Evolutionary conservation across 2,113 vertebrate species (phyloP).

Genomic region (Myotis lucifugus): DNA sequence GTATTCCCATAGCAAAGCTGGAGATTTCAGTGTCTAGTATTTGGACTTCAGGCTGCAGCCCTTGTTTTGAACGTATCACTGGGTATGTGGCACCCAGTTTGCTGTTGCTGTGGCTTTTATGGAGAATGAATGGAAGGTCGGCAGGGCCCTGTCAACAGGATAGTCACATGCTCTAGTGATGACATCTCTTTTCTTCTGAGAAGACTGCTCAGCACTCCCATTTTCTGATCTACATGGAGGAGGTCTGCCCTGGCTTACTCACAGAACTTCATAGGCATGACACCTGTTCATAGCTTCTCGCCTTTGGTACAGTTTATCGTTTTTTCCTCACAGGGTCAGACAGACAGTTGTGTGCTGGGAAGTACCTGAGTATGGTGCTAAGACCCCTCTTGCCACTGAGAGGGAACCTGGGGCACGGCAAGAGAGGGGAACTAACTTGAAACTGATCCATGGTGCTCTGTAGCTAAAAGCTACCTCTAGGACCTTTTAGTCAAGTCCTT

Average conservation of each 20-base stretch:
- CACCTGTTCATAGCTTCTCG: background rate
- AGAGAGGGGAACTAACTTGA: background rate
- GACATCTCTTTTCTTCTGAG: background rate
- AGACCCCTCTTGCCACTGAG: background rate
- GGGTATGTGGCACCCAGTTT: background rate
- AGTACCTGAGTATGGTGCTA: background rate
- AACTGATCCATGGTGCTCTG: background rate
- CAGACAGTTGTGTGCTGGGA: background rate
- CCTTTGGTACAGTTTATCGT: background rate
- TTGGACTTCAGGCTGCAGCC: background rate
- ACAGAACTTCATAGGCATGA: background rate
- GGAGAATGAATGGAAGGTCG: background rate
- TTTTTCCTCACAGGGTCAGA: background rate
- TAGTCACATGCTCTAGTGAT: background rate
- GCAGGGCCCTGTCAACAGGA: background rate
- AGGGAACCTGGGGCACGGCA: background rate
- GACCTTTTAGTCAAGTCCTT: background rate
- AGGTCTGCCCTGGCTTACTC: background rate
- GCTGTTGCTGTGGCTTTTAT: slow-evolving; percentile 23
- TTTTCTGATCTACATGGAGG: background rate
- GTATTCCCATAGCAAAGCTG: background rate
- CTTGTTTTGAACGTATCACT: background rate
- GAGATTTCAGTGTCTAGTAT: background rate
- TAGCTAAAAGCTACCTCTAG: background rate
- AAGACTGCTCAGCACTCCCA: background rate